Base-by-base conservation (phyloP, 2,888 invertebrate genomes). In the Cybosia mesomella region DNA sequence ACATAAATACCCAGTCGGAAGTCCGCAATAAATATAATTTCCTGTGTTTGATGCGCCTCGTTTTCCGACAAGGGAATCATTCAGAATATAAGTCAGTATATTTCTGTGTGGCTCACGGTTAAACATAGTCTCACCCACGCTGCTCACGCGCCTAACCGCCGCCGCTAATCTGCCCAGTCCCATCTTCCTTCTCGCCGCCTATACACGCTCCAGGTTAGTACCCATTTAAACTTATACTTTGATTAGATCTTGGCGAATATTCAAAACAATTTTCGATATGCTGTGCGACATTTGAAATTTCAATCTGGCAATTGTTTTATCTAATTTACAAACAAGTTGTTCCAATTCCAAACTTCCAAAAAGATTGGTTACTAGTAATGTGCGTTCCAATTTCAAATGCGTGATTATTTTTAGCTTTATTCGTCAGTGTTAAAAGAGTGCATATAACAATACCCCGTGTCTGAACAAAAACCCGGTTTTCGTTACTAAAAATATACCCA, bases 121-220 rank as follows among this genome's bases (percentile, higher is more conserved):
- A 94, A 91, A 93, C 94, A 92, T 94, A 94, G 94, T 88, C 85
- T 87, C 94, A 83, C 94, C 94, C 91, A 93, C 93, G 85, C 89
- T 80, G 85, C 87, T 83, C 88, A 72, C 80, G 82, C 89, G 86
- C 82, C 86, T 85, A 80, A 74, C 75, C 82, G 85, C 83, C 83
- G 85, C 76, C 82, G 84, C 76, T 75, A 82, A 74, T 75, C 80
- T 75, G 87, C 86, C 90, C 94, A 94, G 93, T 94, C 85, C 91
- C 86, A 89, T 89, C 90, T 87, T 87, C 88, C 89, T 88, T 85
- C 92, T 91, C 92, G 88, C 75, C 91, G 91, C 85, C 85, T 85
- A 81, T 85, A 92, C 92, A 93, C 93, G 92, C 87, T 84, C 84
- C 94, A 94, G 94, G 94, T 94, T 71, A 94, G 93, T 93, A 79